Evolutionary conservation across 1,140 invertebrate species (phyloP).

Genomic region (Zeugodacus cucurbitae): DNA sequence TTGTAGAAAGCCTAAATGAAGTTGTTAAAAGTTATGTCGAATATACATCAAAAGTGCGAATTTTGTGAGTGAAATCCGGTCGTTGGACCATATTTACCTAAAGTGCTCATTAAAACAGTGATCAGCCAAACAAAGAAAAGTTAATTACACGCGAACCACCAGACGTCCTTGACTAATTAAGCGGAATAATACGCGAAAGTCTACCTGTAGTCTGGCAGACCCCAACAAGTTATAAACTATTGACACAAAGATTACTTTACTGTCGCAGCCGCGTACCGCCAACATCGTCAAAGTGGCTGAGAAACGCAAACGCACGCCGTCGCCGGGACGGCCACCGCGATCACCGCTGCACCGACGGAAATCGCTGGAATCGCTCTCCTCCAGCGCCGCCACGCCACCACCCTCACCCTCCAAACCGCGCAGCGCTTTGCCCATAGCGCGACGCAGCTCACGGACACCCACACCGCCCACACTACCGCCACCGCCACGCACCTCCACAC

Average conservation of each 20-base stretch:
- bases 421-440: slow-evolving; percentile 48
- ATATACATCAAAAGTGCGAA: not conserved
- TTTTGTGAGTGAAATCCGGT: not conserved
- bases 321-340: slow-evolving; percentile 48
- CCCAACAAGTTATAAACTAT: not conserved
- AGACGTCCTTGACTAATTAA: not conserved
- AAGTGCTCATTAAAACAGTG: not conserved
- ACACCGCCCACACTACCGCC: slow-evolving; percentile 54
- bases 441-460: slow-evolving; percentile 53
- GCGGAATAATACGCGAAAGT: too few species aligned
- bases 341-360: slow-evolving; percentile 50
- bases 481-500: slow-evolving; percentile 58
- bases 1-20: not conserved
- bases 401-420: slow-evolving; percentile 49
- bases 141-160: not conserved
- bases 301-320: slow-evolving; percentile 61
- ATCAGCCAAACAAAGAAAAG: not conserved
- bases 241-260: not conserved
- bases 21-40: not conserved
- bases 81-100: not conserved
- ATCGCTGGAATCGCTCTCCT: slow-evolving; percentile 48
- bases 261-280: not conserved
- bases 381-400: slow-evolving; percentile 48
- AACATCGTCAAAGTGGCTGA: slow-evolving; percentile 63
- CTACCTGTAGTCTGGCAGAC: too few species aligned